A percentile compares a stretch with the other conserved stretches of the same genome.
Conservation (phyloP, 23 tunicate species). For the Ascidia mentula region DNA sequence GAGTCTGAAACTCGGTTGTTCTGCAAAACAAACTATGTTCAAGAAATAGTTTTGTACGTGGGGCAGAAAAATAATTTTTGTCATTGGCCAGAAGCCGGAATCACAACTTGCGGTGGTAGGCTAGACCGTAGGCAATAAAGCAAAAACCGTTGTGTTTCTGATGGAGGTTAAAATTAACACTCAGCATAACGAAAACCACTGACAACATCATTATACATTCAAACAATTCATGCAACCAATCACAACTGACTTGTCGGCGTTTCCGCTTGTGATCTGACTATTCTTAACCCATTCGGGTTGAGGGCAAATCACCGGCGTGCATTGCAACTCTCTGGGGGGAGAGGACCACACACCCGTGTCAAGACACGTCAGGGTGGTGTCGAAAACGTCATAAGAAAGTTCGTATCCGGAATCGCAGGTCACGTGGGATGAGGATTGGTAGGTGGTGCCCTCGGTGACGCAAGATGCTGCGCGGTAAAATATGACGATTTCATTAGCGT, state of each 20-base stretch:
- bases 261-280: conserved; percentile 34
- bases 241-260: neutral
- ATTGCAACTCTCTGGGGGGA: conserved; percentile 22
- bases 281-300: conserved; percentile 20
- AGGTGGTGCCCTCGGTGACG: conserved; percentile 24
- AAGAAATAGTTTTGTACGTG: neutral
- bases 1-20: neutral
- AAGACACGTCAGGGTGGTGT: conserved; percentile 24
- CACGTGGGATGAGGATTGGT: conserved; percentile 25
- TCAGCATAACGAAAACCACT: neutral
- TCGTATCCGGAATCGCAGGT: conserved; percentile 69
- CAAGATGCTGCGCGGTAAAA: conserved; percentile 47
- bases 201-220: neutral
- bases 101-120: no score
- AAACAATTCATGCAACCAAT: no score
- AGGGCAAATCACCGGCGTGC: conserved; percentile 53
- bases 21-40: neutral
- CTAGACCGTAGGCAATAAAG: no score
- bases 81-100: no score
- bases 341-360: conserved; percentile 64
- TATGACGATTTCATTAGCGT: no score
- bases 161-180: neutral
- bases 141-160: no score
- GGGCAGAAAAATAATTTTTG: no score
- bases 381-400: conserved; percentile 20